These are phyloP conservation scores for Rhombomys opimus DNA, from an alignment of 2,113 vertebrate species.

Conservation along the genomic window DNA sequence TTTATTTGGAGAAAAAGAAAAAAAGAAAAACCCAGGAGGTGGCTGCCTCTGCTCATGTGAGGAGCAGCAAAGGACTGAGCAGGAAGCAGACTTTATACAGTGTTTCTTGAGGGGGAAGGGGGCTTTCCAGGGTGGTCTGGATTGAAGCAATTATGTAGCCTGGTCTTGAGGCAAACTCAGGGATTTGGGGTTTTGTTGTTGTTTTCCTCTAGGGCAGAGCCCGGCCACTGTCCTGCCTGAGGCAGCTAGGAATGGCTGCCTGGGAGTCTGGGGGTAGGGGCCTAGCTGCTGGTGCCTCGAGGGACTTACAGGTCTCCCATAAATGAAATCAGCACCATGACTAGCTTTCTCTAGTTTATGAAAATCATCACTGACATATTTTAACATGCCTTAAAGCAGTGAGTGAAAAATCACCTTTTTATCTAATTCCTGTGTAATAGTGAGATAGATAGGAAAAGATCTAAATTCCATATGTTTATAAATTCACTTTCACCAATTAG, in stretches of 20 bases:
- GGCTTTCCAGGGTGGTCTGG: too few relatives aligned
- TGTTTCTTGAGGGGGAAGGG: not conserved
- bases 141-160: not conserved
- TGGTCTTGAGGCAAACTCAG: not conserved
- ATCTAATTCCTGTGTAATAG: not conserved
- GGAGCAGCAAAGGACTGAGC: not conserved
- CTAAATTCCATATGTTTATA: not conserved
- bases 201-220: not conserved
- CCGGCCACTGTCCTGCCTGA: not conserved
- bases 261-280: not conserved
- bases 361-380: not conserved
- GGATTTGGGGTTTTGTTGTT: too few relatives aligned
- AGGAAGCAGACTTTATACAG: not conserved
- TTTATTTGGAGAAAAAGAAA: not conserved
- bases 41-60: not conserved
- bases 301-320: not conserved
- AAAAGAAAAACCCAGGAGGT: not conserved
- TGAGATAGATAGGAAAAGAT: not conserved
- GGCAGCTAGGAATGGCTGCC: not conserved
- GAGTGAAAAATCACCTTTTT: slow-evolving; percentile 22
- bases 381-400: slow-evolving; percentile 30
- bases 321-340: not conserved
- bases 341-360: slow-evolving; percentile 22
- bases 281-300: not conserved
- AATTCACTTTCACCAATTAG: slow-evolving; percentile 22